Percentiles rank a stretch among this genome's conserved stretches.
phyloP scores from a whole-genome alignment of 2,797 vertebrate genomes.

The Tenualosa thibaudeaui region DNA sequence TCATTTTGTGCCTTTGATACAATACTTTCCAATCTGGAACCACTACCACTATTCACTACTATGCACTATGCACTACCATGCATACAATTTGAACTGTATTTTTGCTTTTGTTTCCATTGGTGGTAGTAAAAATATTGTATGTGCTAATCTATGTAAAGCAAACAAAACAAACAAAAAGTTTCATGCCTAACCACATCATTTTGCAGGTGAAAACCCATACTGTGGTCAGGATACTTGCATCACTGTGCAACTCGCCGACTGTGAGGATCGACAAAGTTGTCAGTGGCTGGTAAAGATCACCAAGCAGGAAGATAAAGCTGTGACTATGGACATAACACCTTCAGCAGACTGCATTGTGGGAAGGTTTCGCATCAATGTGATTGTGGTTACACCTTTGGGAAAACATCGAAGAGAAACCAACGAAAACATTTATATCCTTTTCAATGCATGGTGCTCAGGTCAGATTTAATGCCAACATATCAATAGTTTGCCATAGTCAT shows the following conservation, averaged over 20 bases:
- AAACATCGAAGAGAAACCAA: slow-evolving; percentile 68
- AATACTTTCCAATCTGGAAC: no score
- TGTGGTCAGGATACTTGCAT: neutral
- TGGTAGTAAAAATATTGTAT: no score
- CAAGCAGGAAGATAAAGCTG: slow-evolving; percentile 24
- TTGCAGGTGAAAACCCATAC: neutral
- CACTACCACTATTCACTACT: no score
- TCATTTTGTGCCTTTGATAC: no score
- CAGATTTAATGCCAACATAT: slow-evolving; percentile 34
- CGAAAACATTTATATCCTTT: slow-evolving; percentile 84
- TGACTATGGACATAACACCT: slow-evolving; percentile 78
- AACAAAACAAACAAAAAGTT: neutral
- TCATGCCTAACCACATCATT: neutral
- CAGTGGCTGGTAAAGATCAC: neutral
- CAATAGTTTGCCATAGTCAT: no score
- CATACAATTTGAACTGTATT: no score
- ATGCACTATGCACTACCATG: no score
- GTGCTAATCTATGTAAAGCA: no score
- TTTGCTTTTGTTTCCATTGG: no score
- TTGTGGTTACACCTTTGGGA: slow-evolving; percentile 62
- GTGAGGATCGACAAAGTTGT: neutral
- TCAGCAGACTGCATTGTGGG: slow-evolving; percentile 79
- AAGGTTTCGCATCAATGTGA: slow-evolving; percentile 79
- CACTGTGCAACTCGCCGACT: neutral
- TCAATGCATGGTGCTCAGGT: slow-evolving; percentile 89